A percentile compares a stretch with the other conserved stretches of the same genome.
phyloP scores from a whole-genome alignment of 2,888 invertebrate genomes.

The Odontocolon sp. region DNA sequence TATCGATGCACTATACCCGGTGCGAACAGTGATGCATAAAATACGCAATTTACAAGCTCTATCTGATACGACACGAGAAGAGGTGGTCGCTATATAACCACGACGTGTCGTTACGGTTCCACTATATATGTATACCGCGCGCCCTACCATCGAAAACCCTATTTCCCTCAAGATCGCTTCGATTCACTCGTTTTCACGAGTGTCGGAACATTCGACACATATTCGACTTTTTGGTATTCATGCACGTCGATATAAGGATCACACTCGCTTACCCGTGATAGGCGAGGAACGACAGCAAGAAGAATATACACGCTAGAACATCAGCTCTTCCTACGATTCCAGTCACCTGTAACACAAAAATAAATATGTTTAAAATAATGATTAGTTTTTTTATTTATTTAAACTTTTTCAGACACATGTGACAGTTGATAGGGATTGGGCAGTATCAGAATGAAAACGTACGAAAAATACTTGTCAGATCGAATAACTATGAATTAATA shows the following conservation, averaged over 20 bases:
- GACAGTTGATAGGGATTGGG: too few species aligned
- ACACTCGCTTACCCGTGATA: slow-evolving; percentile 88
- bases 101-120: background rate
- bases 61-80: background rate
- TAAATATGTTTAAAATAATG: background rate
- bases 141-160: background rate
- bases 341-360: slow-evolving; percentile 88
- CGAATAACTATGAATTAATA: too few species aligned
- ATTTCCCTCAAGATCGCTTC: background rate
- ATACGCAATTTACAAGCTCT: slow-evolving; percentile 2
- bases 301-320: slow-evolving; percentile 91
- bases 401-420: too few species aligned
- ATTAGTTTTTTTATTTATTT: background rate
- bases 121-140: slow-evolving; percentile 1
- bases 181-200: background rate
- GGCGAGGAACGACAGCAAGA: slow-evolving; percentile 89
- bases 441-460: too few species aligned
- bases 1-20: background rate
- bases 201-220: background rate
- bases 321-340: slow-evolving; percentile 95
- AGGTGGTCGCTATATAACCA: background rate
- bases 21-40: background rate
- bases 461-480: too few species aligned
- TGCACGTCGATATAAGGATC: background rate
- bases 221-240: background rate